These are phyloP conservation scores for Nesogale talazaci DNA, from an alignment of 2,113 vertebrate genomes.

Conservation along the genomic window DNA sequence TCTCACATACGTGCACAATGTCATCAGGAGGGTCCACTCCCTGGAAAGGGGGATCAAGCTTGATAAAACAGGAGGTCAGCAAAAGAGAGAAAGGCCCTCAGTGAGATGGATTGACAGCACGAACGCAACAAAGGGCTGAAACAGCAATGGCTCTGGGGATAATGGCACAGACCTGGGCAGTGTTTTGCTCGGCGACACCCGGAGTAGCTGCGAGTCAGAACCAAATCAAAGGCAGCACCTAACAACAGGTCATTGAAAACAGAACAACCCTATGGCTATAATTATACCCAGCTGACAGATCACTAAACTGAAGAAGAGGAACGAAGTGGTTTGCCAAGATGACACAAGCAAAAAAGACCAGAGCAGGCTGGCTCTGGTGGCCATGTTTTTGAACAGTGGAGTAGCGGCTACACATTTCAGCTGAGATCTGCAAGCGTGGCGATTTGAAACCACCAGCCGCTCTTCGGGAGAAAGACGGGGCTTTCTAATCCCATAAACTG, in stretches of 20 bases:
- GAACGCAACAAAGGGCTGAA: not conserved
- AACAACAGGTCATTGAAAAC: not conserved
- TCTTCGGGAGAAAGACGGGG: too few relatives aligned
- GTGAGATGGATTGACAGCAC: not conserved
- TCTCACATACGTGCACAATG: not conserved
- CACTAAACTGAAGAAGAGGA: conserved; percentile 42
- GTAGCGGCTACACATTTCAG: too few relatives aligned
- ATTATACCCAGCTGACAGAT: conserved; percentile 24
- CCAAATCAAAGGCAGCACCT: not conserved
- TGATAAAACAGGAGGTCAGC: not conserved
- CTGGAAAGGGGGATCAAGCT: not conserved
- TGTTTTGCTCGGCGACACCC: not conserved
- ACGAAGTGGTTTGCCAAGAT: not conserved
- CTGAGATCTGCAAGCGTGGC: too few relatives aligned
- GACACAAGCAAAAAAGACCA: not conserved
- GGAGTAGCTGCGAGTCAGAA: not conserved
- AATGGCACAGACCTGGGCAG: not conserved
- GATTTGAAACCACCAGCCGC: too few relatives aligned
- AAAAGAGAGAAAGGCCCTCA: not conserved
- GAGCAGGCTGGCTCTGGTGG: not conserved
- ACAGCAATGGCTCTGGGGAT: not conserved
- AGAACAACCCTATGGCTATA: not conserved
- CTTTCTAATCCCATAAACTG: too few relatives aligned
- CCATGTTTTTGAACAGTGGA: not conserved
- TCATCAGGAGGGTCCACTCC: not conserved